Base-by-base conservation (phyloP, 2,113 vertebrate species). In the Chionis minor region DNA sequence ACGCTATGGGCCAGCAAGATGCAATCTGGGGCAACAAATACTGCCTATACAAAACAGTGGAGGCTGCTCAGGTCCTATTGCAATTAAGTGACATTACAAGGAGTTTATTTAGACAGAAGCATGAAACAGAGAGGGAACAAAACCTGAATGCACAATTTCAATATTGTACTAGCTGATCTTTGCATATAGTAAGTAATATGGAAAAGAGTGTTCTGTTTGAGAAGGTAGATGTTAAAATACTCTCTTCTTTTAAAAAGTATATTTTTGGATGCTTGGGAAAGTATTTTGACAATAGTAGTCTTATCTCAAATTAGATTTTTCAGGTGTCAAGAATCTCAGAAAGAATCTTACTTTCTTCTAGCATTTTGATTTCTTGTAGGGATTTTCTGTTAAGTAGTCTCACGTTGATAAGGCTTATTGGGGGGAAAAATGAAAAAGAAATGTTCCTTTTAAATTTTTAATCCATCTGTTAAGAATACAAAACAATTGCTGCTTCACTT, bases 211-310 rank as follows among this genome's bases (percentile, higher is more conserved):
- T 44, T 74, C 47, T 85, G 83, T 56, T 81, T 22, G 86, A 75
- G 85, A 67, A 90, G 56, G 56, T 26, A 45, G 40, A 33, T 51
- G 45, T 75, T 95, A 21, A 89, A 94, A 88, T 81, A 77, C 17
- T 73, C 44, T 61, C 71, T 75, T 86, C 75, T 96, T 87, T 59
- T n/a, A 69, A 92, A 72, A 84, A 78, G 28, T 96, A 35, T 97
- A 91, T 97, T 97, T 97, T 97, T 95, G 18, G 93, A 97, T 87
- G 91, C 51, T 91, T 72, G 79, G 94, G 89, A 73, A 85, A 92
- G 44, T 96, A 90, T 95, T 95, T 95, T 93, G 91, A 18, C 97
- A 94, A 49, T 11, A 86, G 62, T 55, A 55, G 63, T 70, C 62
- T 92, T 28, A 52, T 69, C 30, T 96, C 1, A 3, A 44, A 33